These are phyloP conservation scores for Aradophagus sp. DNA, from an alignment of 1,140 invertebrate species.

Conservation along the genomic window DNA sequence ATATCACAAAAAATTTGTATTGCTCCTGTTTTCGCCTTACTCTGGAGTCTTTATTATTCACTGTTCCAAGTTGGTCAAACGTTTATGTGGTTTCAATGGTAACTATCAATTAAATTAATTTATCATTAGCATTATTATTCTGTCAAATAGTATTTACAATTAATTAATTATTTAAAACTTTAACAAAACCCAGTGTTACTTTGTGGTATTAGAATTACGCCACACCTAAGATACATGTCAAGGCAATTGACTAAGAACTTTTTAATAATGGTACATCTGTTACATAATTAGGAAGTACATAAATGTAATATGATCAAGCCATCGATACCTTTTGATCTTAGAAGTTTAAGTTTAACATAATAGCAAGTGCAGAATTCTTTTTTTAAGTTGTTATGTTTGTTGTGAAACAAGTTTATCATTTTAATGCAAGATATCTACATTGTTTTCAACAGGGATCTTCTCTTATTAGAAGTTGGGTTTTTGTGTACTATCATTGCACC, in stretches of 20 bases:
- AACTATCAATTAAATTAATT: constrained; percentile 63
- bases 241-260: constrained; percentile 42
- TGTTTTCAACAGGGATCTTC: constrained; percentile 86
- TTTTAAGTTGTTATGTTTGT: too few relatives aligned
- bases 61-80: constrained; percentile 86
- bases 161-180: too few relatives aligned
- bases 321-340: constrained; percentile 41
- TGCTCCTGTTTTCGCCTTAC: constrained; percentile 78
- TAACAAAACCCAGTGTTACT: constrained; percentile 32
- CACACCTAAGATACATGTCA: constrained; percentile 48
- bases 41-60: constrained; percentile 86
- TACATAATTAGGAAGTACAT: constrained; percentile 39
- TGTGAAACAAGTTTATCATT: too few relatives aligned
- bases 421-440: too few relatives aligned
- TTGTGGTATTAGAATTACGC: constrained; percentile 38
- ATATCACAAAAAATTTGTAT: constrained; percentile 79
- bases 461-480: constrained; percentile 86
- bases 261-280: constrained; percentile 46
- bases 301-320: constrained; percentile 42
- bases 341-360: constrained; percentile 18
- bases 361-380: constrained; percentile 6
- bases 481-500: constrained; percentile 84
- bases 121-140: too few relatives aligned
- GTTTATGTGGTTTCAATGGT: constrained; percentile 87
- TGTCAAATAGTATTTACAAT: too few relatives aligned